These are phyloP conservation scores for Coregonus ussuriensis DNA, from an alignment of 2,797 vertebrate species.

Conservation along the genomic window DNA sequence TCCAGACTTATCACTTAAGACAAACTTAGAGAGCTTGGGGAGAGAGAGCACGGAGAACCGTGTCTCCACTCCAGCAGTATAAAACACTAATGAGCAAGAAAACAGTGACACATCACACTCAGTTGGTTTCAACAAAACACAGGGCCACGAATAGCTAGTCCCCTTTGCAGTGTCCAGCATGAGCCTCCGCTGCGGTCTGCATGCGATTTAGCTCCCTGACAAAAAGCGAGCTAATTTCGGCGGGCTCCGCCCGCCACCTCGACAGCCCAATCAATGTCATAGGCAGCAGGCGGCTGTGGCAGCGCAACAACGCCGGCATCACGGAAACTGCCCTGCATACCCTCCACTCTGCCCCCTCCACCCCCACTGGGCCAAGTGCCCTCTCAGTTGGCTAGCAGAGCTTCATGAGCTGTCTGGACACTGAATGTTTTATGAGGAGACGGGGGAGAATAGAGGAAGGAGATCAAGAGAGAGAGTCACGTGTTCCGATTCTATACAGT, in stretches of 20 bases:
- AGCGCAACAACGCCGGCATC: neutral
- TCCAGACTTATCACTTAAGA: neutral
- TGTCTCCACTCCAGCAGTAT: neutral
- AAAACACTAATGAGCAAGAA: neutral
- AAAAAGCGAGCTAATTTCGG: slow-evolving; percentile 7
- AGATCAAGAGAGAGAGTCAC: too few species aligned
- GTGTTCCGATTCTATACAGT: neutral
- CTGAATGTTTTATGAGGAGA: slow-evolving; percentile 61
- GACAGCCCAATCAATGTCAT: slow-evolving; percentile 2
- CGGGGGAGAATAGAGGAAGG: neutral
- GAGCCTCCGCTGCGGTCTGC: neutral
- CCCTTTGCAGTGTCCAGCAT: neutral
- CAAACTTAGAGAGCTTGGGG: neutral
- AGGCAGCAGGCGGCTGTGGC: neutral
- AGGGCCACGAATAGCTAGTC: neutral
- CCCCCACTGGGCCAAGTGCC: slow-evolving; percentile 38
- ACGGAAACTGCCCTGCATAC: neutral
- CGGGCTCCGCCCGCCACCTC: too few species aligned
- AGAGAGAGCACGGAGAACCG: neutral
- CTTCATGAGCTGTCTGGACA: slow-evolving; percentile 40
- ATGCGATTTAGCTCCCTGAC: slow-evolving; percentile 1
- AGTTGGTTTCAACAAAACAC: neutral
- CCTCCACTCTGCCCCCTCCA: neutral
- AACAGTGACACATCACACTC: neutral
- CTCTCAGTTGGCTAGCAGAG: slow-evolving; percentile 26